phyloP scores from a whole-genome alignment of 1,140 invertebrate genomes.

The Neotoxoptera formosana region DNA sequence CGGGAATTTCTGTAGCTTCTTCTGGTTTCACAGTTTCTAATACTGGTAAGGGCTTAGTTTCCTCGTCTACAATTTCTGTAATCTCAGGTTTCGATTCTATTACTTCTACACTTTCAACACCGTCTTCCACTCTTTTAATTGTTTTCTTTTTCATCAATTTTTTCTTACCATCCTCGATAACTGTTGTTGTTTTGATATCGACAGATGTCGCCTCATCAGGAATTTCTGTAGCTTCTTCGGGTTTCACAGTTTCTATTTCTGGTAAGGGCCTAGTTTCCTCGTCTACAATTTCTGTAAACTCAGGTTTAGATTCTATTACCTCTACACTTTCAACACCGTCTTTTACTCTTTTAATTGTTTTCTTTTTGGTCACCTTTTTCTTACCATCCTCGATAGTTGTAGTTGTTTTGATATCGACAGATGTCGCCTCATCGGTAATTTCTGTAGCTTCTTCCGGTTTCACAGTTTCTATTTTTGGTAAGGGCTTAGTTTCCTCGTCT shows the following conservation, averaged over 20 bases:
- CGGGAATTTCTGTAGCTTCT: neutral
- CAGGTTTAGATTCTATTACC: neutral
- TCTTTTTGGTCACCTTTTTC: constrained; percentile 59
- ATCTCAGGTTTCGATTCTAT: neutral
- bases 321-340: constrained; percentile 58
- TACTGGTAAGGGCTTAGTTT: neutral
- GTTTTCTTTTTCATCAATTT: constrained; percentile 3
- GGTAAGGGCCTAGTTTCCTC: neutral
- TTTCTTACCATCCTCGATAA: neutral
- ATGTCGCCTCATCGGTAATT: too few relatives aligned
- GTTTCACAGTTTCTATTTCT: neutral
- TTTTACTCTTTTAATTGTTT: constrained; percentile 58
- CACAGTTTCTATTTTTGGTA: too few relatives aligned
- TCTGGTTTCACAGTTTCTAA: neutral
- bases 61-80: neutral
- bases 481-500: too few relatives aligned
- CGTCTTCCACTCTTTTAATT: neutral
- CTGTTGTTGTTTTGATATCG: neutral
- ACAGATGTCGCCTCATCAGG: neutral
- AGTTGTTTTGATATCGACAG: too few relatives aligned
- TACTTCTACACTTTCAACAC: neutral
- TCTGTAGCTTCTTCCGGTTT: too few relatives aligned
- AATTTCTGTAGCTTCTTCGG: neutral
- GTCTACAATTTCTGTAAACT: neutral
- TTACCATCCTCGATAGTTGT: too few relatives aligned